A percentile compares a stretch with the other conserved stretches of the same genome.
These are phyloP conservation scores for Hassar affinis DNA, from an alignment of 2,113 vertebrate species.

Conservation along the genomic window DNA sequence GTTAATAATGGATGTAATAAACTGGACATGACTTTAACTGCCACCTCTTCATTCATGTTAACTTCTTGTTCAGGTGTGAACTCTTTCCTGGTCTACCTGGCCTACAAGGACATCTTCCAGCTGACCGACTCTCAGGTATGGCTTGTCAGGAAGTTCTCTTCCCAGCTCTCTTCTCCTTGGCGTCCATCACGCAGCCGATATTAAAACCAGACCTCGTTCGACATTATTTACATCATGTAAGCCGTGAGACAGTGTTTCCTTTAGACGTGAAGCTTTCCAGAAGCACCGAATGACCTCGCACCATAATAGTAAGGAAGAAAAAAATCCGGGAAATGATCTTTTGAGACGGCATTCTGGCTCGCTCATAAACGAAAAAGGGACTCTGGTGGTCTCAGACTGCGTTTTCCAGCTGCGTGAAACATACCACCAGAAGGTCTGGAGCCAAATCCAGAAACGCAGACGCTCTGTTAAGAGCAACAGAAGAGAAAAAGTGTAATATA, in stretches of 20 bases:
- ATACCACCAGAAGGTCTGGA: constrained; percentile 17
- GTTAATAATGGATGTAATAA: no score
- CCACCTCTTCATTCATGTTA: no score
- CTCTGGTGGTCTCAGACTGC: constrained; percentile 32
- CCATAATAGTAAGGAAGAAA: not conserved
- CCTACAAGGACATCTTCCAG: constrained; percentile 96
- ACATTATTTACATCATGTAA: constrained; percentile 33
- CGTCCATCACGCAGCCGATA: not conserved
- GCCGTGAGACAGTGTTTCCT: constrained; percentile 29
- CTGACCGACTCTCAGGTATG: constrained; percentile 92
- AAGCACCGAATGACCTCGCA: not conserved
- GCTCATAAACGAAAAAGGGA: constrained; percentile 30
- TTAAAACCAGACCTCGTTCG: constrained; percentile 7
- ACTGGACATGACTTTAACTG: no score
- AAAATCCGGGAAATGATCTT: constrained; percentile 11
- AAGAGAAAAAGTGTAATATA: not conserved
- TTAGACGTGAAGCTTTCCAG: constrained; percentile 38
- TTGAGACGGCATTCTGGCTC: not conserved
- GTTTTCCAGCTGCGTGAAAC: constrained; percentile 53
- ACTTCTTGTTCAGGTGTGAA: constrained; percentile 83
- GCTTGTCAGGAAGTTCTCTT: not conserved
- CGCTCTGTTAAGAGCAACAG: not conserved
- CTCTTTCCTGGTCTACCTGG: constrained; percentile 96
- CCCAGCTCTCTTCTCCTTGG: not conserved
- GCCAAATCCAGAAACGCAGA: not conserved